phyloP scores from a whole-genome alignment of 2,888 invertebrate species.

The Caenorhabditis doughertyi region DNA sequence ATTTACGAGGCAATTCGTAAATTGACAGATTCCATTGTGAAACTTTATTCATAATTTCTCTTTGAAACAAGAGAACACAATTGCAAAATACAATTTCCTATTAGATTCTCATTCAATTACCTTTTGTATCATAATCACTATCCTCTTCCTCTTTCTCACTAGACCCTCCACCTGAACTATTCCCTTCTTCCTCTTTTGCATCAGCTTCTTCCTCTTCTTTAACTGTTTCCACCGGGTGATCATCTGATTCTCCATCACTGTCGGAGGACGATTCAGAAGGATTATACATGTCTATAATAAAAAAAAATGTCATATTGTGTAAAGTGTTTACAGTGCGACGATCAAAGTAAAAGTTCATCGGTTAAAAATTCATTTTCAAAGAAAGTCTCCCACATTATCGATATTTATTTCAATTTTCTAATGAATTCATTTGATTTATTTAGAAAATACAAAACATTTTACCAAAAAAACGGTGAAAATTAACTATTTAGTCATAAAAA shows the following conservation, averaged over 20 bases:
- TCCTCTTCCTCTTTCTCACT: constrained; percentile 60
- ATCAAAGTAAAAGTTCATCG: too few species aligned
- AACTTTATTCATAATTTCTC: neutral
- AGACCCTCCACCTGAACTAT: constrained; percentile 20
- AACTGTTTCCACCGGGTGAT: constrained; percentile 43
- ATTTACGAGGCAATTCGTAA: too few species aligned
- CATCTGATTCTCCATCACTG: constrained; percentile 60
- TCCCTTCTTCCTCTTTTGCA: neutral
- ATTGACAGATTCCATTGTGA: too few species aligned
- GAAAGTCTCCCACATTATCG: too few species aligned
- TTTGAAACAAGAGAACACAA: neutral
- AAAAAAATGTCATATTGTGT: too few species aligned
- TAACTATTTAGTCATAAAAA: constrained; percentile 10
- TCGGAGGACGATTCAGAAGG: constrained; percentile 67
- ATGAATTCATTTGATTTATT: too few species aligned
- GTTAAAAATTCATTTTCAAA: too few species aligned
- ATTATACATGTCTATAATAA: too few species aligned
- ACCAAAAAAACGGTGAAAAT: neutral
- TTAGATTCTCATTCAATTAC: neutral
- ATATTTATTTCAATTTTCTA: too few species aligned
- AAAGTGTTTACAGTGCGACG: too few species aligned
- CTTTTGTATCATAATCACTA: constrained; percentile 51
- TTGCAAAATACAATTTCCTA: neutral
- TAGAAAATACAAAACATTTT: neutral
- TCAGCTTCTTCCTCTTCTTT: constrained; percentile 12